Evolutionary conservation across 2,888 invertebrate species (phyloP), one percentile per base, ranked within the genome.

Genomic region (Athripsodes cinereus): DNA sequence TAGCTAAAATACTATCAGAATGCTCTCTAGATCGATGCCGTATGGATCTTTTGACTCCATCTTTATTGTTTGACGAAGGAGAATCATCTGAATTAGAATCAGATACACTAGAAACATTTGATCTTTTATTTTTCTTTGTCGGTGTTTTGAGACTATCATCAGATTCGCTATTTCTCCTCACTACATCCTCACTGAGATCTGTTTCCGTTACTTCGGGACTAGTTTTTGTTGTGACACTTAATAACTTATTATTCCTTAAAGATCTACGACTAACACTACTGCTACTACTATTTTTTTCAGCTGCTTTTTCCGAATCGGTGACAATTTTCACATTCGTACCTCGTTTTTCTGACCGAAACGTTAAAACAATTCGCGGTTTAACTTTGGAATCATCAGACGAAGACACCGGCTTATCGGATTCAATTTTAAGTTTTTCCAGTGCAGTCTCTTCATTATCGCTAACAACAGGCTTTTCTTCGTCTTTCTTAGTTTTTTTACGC

Each of bases 11-110:
- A 52, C 86, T 85, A 62, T 84, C 81, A 16, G 72, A 72, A 47
- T 74, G 79, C 65, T 85, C 85, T 67, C 83, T 85, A 64, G 83
- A 83, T 50, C 83, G 74, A 35, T 85, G 77, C 53, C 85, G 78
- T 0, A 84, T 81, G 1, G 84, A 83, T 19, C 87, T 77, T 69
- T 87, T 88, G 1, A 81, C 73, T 11, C 78, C 72, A 21, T 74
- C 50, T 35, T 50, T 53, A 20, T 61, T 59, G 58, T 56, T 70
- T 69, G 60, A 68, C 67, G 22, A 66, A 64, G 6, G 70, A 68
- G 58, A 71, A 68, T 58, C 72, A 70, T 63, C 63, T n/a, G 61
- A 61, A 56, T 63, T 61, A 1, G 63, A 63, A 54, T 63, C 62
- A 1, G 59, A 57, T 20, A 47, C 52, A 21, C 16, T 49, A 3